Conservation (phyloP, 2,797 vertebrate genomes). For the Nannoperca australis region DNA sequence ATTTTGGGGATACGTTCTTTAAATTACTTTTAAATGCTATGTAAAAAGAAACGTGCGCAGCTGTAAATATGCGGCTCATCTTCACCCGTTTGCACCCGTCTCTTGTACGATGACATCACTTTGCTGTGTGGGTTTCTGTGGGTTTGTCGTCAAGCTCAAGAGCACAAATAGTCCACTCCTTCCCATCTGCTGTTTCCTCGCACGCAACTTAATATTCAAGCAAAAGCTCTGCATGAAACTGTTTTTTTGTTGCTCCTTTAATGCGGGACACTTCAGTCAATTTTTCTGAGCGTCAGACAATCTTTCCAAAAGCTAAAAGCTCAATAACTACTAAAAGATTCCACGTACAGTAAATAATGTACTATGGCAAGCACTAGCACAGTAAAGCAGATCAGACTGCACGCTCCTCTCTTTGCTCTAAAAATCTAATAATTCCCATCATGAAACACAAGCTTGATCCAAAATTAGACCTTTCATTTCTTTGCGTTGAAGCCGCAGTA, state of each 20-base stretch:
- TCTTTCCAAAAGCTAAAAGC: slow-evolving; percentile 11
- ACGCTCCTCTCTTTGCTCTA: slow-evolving; percentile 23
- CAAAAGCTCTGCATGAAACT: slow-evolving; percentile 3
- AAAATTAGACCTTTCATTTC: slow-evolving; percentile 63
- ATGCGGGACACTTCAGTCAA: neutral
- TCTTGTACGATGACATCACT: slow-evolving; percentile 44
- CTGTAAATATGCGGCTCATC: neutral
- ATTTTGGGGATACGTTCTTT: neutral
- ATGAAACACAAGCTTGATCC: slow-evolving; percentile 41
- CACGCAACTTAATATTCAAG: slow-evolving; percentile 11
- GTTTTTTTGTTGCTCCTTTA: neutral
- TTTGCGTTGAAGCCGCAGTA: slow-evolving; percentile 46
- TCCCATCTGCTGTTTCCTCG: slow-evolving; percentile 41
- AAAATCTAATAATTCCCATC: slow-evolving; percentile 40
- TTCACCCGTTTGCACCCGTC: slow-evolving; percentile 23
- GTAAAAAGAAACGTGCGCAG: neutral
- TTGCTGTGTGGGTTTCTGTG: slow-evolving; percentile 32
- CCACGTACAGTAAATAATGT: slow-evolving; percentile 28
- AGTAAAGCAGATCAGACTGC: slow-evolving; percentile 28
- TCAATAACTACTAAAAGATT: slow-evolving; percentile 7
- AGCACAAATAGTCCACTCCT: slow-evolving; percentile 28
- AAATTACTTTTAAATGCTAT: neutral
- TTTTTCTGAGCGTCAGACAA: neutral
- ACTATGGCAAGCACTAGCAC: slow-evolving; percentile 4
- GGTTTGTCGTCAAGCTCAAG: slow-evolving; percentile 31